Conservation (phyloP, 2,888 invertebrate genomes). For the Oligia fasciuncula region DNA sequence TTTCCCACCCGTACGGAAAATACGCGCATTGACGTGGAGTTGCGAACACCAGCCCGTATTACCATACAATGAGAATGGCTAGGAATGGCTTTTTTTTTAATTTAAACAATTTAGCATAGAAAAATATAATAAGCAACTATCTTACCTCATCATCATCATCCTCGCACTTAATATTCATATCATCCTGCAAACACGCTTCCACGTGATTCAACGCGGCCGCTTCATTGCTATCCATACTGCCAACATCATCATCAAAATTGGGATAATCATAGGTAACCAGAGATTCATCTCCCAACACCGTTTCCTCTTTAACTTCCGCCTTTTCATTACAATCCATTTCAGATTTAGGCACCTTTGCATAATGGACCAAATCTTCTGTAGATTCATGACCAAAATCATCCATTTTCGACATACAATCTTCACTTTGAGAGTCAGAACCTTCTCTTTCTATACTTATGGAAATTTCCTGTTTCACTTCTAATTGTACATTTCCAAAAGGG, state of each 20-base stretch:
- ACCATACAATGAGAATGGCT: background rate
- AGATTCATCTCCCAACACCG: conserved; percentile 63
- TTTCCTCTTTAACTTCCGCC: conserved; percentile 74
- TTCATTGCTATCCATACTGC: conserved; percentile 82
- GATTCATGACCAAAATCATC: conserved; percentile 34
- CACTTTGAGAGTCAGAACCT: conserved; percentile 32
- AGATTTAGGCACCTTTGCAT: conserved; percentile 51
- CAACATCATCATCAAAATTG: conserved; percentile 77
- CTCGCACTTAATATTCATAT: conserved; percentile 76
- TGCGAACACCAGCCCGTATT: no score
- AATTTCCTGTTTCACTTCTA: conserved; percentile 74
- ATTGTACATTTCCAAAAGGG: conserved; percentile 70
- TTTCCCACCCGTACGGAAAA: no score
- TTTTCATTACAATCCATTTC: conserved; percentile 57
- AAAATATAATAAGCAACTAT: background rate
- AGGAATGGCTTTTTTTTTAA: background rate
- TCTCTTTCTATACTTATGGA: conserved; percentile 56
- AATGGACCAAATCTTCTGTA: conserved; percentile 47
- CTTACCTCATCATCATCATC: conserved; percentile 68
- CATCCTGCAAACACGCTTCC: conserved; percentile 82
- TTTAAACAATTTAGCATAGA: background rate
- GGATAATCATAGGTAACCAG: conserved; percentile 79
- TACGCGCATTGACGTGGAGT: no score
- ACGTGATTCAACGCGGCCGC: conserved; percentile 81
- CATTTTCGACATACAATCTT: conserved; percentile 31